phyloP scores from a whole-genome alignment of 2,888 invertebrate species.

The Holacanthella duospinosa region DNA sequence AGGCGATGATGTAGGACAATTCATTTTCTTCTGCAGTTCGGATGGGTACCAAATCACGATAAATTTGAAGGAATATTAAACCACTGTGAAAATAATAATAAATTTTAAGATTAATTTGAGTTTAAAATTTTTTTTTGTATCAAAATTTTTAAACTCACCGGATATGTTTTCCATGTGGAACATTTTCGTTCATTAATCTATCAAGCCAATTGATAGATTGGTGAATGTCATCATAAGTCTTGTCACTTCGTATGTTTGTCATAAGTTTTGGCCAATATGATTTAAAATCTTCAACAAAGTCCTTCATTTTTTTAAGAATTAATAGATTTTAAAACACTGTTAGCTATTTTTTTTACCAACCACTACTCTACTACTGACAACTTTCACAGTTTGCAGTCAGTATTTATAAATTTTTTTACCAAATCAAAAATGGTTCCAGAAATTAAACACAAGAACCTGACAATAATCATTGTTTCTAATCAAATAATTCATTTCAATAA shows the following conservation, averaged over 20 bases:
- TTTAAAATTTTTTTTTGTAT: neutral
- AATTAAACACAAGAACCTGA: too few species aligned
- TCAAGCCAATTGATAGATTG: neutral
- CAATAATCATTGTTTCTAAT: too few species aligned
- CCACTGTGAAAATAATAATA: neutral
- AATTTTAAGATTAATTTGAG: neutral
- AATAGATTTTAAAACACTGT: too few species aligned
- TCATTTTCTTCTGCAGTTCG: neutral
- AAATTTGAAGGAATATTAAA: neutral
- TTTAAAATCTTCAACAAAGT: neutral
- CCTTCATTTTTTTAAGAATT: too few species aligned
- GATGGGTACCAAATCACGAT: neutral
- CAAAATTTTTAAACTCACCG: too few species aligned
- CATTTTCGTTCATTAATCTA: neutral
- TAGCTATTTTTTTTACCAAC: too few species aligned
- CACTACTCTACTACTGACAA: too few species aligned
- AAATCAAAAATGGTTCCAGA: too few species aligned
- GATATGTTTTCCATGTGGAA: neutral
- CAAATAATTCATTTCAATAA: too few species aligned
- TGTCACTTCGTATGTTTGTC: neutral
- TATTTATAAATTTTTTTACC: too few species aligned
- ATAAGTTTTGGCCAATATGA: neutral
- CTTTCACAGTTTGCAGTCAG: too few species aligned
- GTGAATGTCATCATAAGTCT: neutral
- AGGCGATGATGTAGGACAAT: neutral